phyloP scores from a whole-genome alignment of 1,140 invertebrate species.

The Diprion similis region DNA sequence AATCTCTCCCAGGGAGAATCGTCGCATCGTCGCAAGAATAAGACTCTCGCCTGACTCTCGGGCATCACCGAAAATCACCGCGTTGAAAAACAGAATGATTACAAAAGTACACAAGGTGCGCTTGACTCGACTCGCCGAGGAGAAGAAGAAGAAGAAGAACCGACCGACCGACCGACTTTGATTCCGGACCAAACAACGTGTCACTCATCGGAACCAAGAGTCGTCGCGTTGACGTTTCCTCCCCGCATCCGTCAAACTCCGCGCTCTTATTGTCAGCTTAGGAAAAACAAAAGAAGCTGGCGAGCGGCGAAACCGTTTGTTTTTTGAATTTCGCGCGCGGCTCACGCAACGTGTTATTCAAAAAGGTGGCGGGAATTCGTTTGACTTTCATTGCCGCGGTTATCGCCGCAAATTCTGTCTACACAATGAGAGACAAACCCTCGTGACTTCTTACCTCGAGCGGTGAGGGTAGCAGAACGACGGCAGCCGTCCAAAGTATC shows the following conservation, averaged over 20 bases:
- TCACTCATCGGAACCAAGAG: constrained; percentile 44
- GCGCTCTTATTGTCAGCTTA: no score
- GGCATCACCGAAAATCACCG: constrained; percentile 8
- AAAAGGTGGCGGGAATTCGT: background rate
- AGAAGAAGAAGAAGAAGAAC: background rate
- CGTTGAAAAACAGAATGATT: constrained; percentile 14
- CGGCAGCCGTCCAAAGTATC: constrained; percentile 52
- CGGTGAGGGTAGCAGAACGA: constrained; percentile 50
- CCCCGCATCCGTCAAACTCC: no score
- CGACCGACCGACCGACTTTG: constrained; percentile 31
- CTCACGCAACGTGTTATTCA: no score
- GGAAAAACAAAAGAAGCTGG: no score
- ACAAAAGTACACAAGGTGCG: constrained; percentile 18
- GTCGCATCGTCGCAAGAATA: constrained; percentile 21
- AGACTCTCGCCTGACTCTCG: no score
- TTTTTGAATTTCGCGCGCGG: no score
- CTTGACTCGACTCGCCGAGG: background rate
- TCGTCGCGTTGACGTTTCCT: background rate
- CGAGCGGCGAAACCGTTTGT: no score
- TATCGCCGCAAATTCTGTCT: no score
- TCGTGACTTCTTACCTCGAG: constrained; percentile 44
- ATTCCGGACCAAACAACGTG: constrained; percentile 34
- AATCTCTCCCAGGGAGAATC: constrained; percentile 50
- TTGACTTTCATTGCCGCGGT: background rate
- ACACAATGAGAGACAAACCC: background rate